Base-by-base conservation (phyloP, 2,113 vertebrate species). In the Dromas ardeola region DNA sequence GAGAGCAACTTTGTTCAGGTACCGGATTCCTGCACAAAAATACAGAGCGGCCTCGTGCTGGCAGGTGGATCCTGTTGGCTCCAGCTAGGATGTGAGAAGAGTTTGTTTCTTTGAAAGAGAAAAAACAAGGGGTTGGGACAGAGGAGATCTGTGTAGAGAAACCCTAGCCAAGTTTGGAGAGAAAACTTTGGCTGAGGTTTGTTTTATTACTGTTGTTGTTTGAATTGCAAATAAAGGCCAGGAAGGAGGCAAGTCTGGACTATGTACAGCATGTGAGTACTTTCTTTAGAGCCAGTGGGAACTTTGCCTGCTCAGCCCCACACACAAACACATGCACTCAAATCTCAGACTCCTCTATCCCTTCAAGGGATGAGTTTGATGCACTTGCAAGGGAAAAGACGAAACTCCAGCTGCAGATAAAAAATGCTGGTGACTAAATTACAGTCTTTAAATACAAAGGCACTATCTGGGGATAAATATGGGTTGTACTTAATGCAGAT, bases 221-320 rank as follows among this genome's bases (percentile, higher is more conserved):
- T 94, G 86, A 95, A 91, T 86, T 94, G 85, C 89, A 94, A 95
- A 93, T 93, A 95, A 97, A 95, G 71, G 73, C 93, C 93, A 94
- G 97, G 93, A 96, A 97, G 93, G 66, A 97, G 94, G 70, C 81
- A 90, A 91, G 87, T 95, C 83, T 93, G 91, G 93, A 90, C 84
- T 85, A 80, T 16, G 22, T 81, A 81, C 73, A 93, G 36, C 66
- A 69, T 93, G 77, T 77, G 66, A 95, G 74, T 36, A 38, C n/a
- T 88, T 42, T 87, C 42, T 86, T 94, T 47, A 65, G 67, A 90
- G 62, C 36, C 3, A 21, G 53, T 20, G 13, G 93, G 91, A 95
- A 65, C 42, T 93, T 81, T 83, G 61, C 66, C 70, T 85, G 62
- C 26, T 86, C 55, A 87, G 42, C 13, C 94, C 4, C 80, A 30